Conservation (phyloP, 1,140 invertebrate species). For the Idris sp. region DNA sequence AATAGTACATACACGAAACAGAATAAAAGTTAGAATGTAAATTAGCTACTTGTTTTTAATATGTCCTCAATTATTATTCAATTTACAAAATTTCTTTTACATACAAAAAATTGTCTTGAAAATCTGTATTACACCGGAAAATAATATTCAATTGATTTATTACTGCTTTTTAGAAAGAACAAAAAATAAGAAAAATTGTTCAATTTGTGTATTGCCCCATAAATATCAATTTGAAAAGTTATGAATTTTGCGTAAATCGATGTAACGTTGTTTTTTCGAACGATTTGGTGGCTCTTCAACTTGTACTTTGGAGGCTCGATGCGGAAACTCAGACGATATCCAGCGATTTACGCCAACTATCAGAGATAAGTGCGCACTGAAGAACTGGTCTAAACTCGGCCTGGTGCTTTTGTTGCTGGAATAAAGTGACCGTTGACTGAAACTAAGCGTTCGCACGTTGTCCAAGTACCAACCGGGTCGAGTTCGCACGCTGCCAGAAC, state of each 20-base stretch:
- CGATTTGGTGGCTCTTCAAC: slow-evolving; percentile 44
- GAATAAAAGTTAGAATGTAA: no score
- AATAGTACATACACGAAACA: no score
- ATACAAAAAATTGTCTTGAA: no score
- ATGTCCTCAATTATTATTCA: no score
- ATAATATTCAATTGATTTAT: no score
- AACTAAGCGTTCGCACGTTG: slow-evolving; percentile 48
- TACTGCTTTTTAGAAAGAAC: no score
- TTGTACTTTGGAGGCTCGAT: slow-evolving; percentile 47
- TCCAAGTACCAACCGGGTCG: slow-evolving; percentile 48
- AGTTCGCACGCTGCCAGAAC: slow-evolving; percentile 56
- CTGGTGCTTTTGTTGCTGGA: slow-evolving; percentile 58
- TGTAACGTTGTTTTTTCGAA: slow-evolving; percentile 36
- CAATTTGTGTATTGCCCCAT: no score
- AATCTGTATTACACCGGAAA: no score
- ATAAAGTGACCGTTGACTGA: slow-evolving; percentile 59
- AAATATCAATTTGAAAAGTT: no score
- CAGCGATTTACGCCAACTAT: slow-evolving; percentile 57
- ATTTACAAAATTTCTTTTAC: no score
- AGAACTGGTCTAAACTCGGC: slow-evolving; percentile 59
- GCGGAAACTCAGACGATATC: slow-evolving; percentile 53
- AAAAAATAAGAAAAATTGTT: no score
- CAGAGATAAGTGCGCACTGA: slow-evolving; percentile 42
- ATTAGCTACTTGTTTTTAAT: no score
- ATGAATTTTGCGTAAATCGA: slow-evolving; percentile 36